Conservation (phyloP, 2,888 invertebrate species). For the Falcaria lacertinaria region DNA sequence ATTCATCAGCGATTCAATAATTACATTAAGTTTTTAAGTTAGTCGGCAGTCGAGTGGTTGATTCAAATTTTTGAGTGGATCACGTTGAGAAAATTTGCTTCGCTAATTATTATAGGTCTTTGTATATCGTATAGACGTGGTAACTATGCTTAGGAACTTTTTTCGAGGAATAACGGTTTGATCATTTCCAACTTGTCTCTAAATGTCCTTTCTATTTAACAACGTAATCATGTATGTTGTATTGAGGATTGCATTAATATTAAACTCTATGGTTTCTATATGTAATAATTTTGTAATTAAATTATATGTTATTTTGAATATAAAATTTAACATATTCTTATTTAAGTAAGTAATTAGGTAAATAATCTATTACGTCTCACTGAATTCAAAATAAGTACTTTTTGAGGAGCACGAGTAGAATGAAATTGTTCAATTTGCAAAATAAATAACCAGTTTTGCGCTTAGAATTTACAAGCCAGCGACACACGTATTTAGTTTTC, state of each 20-base stretch:
- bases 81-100: slow-evolving; percentile 19
- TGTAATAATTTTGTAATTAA: no score
- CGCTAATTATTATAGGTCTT: not conserved
- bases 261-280: no score
- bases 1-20: not conserved
- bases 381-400: not conserved
- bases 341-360: no score
- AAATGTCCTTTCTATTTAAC: no score
- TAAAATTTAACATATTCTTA: no score
- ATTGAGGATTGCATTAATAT: no score
- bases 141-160: no score
- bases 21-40: not conserved
- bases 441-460: slow-evolving; percentile 26
- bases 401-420: not conserved
- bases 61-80: slow-evolving; percentile 37
- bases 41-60: slow-evolving; percentile 15
- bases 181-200: no score
- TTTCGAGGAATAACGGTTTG: no score
- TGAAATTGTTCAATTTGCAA: slow-evolving; percentile 3
- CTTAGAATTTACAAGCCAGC: slow-evolving; percentile 17
- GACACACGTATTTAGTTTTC: slow-evolving; percentile 31
- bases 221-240: no score
- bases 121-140: not conserved
- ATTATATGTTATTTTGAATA: no score
- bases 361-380: no score